Base-by-base conservation (phyloP, 2,888 invertebrate genomes). In the Ellobium chinense region DNA sequence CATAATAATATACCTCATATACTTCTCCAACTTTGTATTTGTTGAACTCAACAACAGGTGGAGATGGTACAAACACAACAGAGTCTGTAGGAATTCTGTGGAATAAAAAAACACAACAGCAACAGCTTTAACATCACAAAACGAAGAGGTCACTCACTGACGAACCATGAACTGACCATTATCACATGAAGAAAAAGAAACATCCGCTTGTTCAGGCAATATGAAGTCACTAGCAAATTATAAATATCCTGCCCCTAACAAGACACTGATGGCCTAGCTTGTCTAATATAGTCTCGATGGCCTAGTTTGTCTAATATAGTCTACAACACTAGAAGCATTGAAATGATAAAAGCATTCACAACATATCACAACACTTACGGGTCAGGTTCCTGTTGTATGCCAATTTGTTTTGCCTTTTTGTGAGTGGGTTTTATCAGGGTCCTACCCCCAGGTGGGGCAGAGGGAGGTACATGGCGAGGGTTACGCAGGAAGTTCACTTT, bases 1-100 rank as follows among this genome's bases (percentile, higher is more conserved):
- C n/a, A n/a, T n/a, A n/a, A n/a, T n/a, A n/a, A n/a, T n/a, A 83
- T 86, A 91, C 92, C 90, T 93, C 92, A 89, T 93, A 93, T 3
- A 93, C 91, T 77, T 91, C 89, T 34, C 92, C 92, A 29, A 92
- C 89, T 83, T 89, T 88, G 83, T 92, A 93, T 36, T 92, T 89
- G 2, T 86, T 85, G 83, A 93, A 92, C 5, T 85, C 82, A 24
- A 93, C 89, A 81, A 86, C 88, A 18, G 89, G 85, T 14, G 93
- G 93, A n/a, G 88, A 87, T 1, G 91, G 88, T 36, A 92, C 65
- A 78, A 93, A 92, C 4, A 92, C 68, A 36, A 65, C 60, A 27
- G 29, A 31, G 31, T 60, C 36, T 7, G 39, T 5, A 14, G 37
- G 39, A 68, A 24, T 37, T 0, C 80, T 80, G 56, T 12, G 5